These are phyloP conservation scores for Radopholus similis DNA, from an alignment of 1,140 invertebrate genomes.

Conservation along the genomic window DNA sequence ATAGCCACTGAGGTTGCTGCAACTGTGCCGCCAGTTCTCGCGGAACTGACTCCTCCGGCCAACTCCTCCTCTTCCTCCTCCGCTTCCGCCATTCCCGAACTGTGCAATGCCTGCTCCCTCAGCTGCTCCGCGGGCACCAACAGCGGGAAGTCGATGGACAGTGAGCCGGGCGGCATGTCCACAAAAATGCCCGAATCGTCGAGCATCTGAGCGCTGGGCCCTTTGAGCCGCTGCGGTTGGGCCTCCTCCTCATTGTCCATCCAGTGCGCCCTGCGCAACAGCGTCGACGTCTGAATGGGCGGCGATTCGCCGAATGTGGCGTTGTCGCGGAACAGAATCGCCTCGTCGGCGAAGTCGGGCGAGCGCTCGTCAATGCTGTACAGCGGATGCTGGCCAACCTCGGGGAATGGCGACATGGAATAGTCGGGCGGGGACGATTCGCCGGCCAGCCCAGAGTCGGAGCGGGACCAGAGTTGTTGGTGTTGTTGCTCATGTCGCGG, in stretches of 20 bases:
- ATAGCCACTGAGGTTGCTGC: not conserved
- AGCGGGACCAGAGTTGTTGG: not conserved
- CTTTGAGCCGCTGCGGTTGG: not conserved
- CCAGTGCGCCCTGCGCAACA: not conserved
- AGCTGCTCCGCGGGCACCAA: constrained; percentile 9
- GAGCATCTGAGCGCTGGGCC: constrained; percentile 3
- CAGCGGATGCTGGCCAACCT: not conserved
- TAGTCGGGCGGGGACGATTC: not conserved
- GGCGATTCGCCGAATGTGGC: not conserved
- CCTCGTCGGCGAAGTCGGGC: not conserved
- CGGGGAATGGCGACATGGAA: not conserved
- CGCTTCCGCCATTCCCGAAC: not conserved
- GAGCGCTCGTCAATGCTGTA: too few species aligned
- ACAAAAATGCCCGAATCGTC: constrained; percentile 18
- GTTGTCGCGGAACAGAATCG: not conserved
- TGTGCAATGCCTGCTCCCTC: not conserved
- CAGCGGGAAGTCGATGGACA: constrained; percentile 14
- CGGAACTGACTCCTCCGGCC: not conserved
- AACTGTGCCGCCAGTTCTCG: not conserved
- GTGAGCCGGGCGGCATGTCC: not conserved
- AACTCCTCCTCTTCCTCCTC: not conserved
- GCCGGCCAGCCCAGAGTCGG: not conserved
- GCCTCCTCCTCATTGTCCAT: not conserved
- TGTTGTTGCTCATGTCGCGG: not conserved
- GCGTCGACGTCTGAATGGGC: not conserved